Evolutionary conservation across 2,113 vertebrate genomes (phyloP).

Genomic region (Mobula birostris): DNA sequence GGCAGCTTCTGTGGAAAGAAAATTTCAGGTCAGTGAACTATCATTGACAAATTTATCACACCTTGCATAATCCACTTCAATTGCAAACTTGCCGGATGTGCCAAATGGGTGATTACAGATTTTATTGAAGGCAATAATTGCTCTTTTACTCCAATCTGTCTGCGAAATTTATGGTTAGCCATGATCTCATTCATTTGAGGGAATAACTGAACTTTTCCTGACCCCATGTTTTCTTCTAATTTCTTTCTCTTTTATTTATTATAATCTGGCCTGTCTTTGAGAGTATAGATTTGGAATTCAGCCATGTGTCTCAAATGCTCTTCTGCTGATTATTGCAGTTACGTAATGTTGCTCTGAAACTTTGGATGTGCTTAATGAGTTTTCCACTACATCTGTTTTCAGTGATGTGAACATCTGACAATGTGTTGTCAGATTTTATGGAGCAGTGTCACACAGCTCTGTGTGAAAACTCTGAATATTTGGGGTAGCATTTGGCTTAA

Average conservation of each 20-base stretch:
- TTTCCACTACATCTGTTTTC: background rate
- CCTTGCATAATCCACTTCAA: no score
- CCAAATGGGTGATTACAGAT: background rate
- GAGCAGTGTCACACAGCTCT: background rate
- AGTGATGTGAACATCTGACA: no score
- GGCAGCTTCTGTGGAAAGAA: no score
- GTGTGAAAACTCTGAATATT: background rate
- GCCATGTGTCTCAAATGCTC: background rate
- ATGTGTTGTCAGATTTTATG: background rate
- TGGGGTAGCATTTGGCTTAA: background rate
- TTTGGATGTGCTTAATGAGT: background rate
- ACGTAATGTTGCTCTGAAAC: background rate
- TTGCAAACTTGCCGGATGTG: no score
- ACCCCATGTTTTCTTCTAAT: background rate
- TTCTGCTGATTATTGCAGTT: background rate
- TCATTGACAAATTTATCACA: no score
- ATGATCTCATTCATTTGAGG: no score
- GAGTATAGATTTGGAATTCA: background rate
- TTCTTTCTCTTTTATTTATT: background rate
- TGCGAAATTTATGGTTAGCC: background rate
- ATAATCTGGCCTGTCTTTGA: background rate
- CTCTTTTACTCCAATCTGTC: background rate
- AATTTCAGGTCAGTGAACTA: no score
- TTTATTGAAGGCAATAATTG: background rate
- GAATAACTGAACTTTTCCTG: no score